Base-by-base conservation (phyloP, 1,140 invertebrate genomes). In the Drosophila nasuta region DNA sequence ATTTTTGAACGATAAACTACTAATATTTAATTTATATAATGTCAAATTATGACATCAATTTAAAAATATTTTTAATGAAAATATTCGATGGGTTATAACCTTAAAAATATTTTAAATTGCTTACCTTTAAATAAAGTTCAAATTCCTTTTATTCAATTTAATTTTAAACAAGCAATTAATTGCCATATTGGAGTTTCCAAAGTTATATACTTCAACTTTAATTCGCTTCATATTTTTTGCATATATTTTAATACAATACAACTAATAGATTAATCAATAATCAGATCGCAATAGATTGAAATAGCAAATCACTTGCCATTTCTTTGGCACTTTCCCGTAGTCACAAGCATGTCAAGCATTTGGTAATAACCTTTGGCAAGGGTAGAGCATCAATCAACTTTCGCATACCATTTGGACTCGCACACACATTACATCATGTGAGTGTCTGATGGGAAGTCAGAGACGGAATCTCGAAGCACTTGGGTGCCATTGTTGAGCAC, bases 401-500 rank as follows among this genome's bases (percentile, higher is more conserved):
- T 86, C 82, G 82, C 79, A 86, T 79, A 63, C 56, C 66, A 33
- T 63, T 54, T 63, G 48, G 25, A 54, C 28, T 35, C 54, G 20
- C 20, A 57, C 41, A 49, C 46, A 46, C 65, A 86, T 86, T 86
- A 86, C 82, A 88, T 88, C 82, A 86, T 76, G 64, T 69, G 65
- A 73, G 72, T 60, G 2, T 49, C 8, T 75, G 20, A 0, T 58
- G 63, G 59, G 13, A 17, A 48, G 45, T 48, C 15, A 8, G 49
- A 20, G 25, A 38, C 41, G 41, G n/a, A 69, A 68, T 38, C 41
- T 67, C 41, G 35, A 43, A 87, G 83, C 79, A 88, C 79, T 88
- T 79, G 82, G 86, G 54, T 60, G 65, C 83, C 72, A 88, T 87
- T 88, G 83, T 89, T 89, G 86, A 85, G 86, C 81, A 81, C 77